These are phyloP conservation scores for Strigamia crassipes DNA, from an alignment of 2,888 invertebrate species.

Conservation along the genomic window DNA sequence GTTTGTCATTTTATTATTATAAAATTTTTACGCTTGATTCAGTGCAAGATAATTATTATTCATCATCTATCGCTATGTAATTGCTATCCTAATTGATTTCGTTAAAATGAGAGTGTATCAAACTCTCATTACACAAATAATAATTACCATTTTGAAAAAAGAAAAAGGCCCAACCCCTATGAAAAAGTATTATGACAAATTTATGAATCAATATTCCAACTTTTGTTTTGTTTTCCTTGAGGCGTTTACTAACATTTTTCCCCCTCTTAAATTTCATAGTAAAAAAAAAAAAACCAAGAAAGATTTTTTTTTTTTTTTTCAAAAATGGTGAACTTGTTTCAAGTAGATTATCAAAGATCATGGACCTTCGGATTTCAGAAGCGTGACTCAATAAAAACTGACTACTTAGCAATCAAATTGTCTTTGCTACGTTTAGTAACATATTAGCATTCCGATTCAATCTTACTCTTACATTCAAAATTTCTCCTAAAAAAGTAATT, in stretches of 20 bases:
- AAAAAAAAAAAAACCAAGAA: not conserved
- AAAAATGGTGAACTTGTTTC: constrained; percentile 11
- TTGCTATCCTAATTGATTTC: constrained; percentile 21
- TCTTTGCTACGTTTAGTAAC: not conserved
- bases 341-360: not conserved
- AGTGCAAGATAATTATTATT: not conserved
- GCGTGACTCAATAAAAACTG: constrained; percentile 15
- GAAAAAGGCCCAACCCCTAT: not conserved
- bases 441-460: not conserved
- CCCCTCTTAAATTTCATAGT: not conserved
- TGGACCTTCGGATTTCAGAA: constrained; percentile 10
- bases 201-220: constrained; percentile 16
- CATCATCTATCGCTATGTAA: not conserved
- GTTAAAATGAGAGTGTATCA: constrained; percentile 16
- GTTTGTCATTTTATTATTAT: not conserved
- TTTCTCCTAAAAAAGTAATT: not conserved
- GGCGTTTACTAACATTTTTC: constrained; percentile 15
- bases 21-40: not conserved
- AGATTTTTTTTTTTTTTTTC: not conserved
- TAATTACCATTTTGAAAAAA: constrained; percentile 12
- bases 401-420: constrained; percentile 11
- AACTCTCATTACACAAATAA: constrained; percentile 6
- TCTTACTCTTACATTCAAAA: not conserved
- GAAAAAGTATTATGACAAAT: constrained; percentile 10
- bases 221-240: not conserved